Evolutionary conservation across 2,113 vertebrate species (phyloP).

Genomic region (Callospermophilus lateralis): DNA sequence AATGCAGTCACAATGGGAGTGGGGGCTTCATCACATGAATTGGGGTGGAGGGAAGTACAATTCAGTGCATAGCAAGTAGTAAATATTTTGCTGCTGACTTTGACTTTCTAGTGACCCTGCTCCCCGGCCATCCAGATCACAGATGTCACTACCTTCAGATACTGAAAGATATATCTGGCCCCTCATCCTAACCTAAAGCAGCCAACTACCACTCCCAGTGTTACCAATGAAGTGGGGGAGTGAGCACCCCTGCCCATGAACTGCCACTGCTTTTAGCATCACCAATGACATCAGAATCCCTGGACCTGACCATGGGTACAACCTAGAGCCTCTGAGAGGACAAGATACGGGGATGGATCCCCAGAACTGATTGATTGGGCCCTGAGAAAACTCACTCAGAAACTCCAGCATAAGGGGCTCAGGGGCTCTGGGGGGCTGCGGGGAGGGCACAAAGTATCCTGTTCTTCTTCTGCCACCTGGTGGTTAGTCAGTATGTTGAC

Average conservation of each 20-base stretch:
- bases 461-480: neutral
- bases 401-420: too few species aligned
- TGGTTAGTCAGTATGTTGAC: neutral
- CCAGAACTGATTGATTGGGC: neutral
- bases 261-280: neutral
- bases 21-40: neutral
- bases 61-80: neutral
- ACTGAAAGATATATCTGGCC: neutral
- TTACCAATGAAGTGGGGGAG: too few species aligned
- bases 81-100: neutral
- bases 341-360: neutral
- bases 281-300: neutral
- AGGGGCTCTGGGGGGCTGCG: too few species aligned
- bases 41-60: neutral
- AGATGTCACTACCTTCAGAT: neutral
- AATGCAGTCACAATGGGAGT: neutral
- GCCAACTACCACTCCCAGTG: neutral
- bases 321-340: neutral
- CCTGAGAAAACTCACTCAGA: neutral
- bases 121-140: neutral
- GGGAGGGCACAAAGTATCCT: too few species aligned
- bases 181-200: neutral
- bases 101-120: neutral
- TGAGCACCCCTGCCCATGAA: neutral
- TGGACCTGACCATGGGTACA: neutral